Base-by-base conservation (phyloP, 2,113 vertebrate genomes). In the Malaclemys terrapin region DNA sequence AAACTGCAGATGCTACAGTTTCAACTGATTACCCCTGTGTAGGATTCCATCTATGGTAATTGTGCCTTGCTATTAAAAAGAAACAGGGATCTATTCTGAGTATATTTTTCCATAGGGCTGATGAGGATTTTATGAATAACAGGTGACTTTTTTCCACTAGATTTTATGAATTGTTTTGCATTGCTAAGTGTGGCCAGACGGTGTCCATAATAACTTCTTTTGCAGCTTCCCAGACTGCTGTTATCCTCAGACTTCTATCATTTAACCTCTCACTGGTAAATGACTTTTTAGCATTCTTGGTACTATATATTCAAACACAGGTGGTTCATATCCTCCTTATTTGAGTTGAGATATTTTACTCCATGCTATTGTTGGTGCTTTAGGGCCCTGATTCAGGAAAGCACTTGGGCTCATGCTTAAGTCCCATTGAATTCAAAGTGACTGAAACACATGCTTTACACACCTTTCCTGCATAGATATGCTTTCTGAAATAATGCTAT, bases 21-120 rank as follows among this genome's bases (percentile, higher is more conserved):
- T 49, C 49, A 45, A n/a, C 79, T 50, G 56, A 10, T 2, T 22
- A 1, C 62, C 52, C 52, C 6, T 84, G n/a, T 8, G 22, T 45
- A 50, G 80, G 53, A 53, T 10, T 27, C 27, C 0, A 0, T 6
- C 38, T 62, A 56, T 54, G 29, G 72, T 27, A 88, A 57, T 29
- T 1, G 35, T 29, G 35, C 29, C 65, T 53, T 80, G 20, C 50
- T 0, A 0, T 38, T 0, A 1, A 52, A 49, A 54, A 88, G 80
- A 80, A 19, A 31, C 31, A 49, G 16, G 65, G 47, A 35, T 80
- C 38, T 49, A 76, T 27, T 13, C 75, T 1, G 38, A 79, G 54
- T 11, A 4, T 1, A 1, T 56, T 80, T 75, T 84, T 50, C 72
- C 86, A 53, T 62, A 59, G 17, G 57, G 5, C 22, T 56, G 45